Percentiles rank a stretch among this genome's conserved stretches.
These are phyloP conservation scores for Pollenia griseotomentosa DNA, from an alignment of 2,888 invertebrate species.

Conservation along the genomic window DNA sequence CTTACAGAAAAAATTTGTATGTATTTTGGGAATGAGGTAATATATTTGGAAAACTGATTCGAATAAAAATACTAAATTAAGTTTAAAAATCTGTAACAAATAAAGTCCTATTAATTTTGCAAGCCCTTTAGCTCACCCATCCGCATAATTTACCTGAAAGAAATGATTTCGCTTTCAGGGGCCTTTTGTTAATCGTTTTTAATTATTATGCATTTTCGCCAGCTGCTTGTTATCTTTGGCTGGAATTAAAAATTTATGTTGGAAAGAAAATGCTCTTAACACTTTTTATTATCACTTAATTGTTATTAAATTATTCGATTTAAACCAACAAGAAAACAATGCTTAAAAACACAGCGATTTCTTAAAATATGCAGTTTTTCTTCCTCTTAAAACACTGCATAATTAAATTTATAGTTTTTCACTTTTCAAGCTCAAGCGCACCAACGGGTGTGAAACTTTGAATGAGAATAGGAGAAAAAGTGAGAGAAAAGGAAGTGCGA, in stretches of 20 bases:
- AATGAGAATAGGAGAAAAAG: background rate
- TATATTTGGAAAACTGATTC: no score
- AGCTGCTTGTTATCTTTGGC: slow-evolving; percentile 16
- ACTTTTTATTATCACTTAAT: slow-evolving; percentile 43
- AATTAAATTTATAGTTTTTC: slow-evolving; percentile 48
- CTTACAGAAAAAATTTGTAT: no score
- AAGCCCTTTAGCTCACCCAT: no score
- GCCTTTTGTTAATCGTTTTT: background rate
- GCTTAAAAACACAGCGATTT: background rate
- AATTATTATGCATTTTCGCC: background rate
- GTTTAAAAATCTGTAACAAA: no score
- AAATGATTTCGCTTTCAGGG: no score
- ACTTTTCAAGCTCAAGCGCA: slow-evolving; percentile 3
- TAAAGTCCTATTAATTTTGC: no score
- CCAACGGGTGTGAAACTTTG: background rate
- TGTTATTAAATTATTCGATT: slow-evolving; percentile 36
- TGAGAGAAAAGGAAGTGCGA: background rate
- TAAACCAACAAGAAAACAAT: slow-evolving; percentile 4
- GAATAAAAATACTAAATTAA: no score
- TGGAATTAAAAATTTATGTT: background rate
- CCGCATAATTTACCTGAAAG: no score
- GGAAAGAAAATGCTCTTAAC: slow-evolving; percentile 30
- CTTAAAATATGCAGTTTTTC: slow-evolving; percentile 23
- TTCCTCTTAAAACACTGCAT: slow-evolving; percentile 22
- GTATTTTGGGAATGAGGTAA: no score